Evolutionary conservation across 2,888 invertebrate species (phyloP), one percentile per base, ranked within the genome.

Genomic region (Agrochola lota): DNA sequence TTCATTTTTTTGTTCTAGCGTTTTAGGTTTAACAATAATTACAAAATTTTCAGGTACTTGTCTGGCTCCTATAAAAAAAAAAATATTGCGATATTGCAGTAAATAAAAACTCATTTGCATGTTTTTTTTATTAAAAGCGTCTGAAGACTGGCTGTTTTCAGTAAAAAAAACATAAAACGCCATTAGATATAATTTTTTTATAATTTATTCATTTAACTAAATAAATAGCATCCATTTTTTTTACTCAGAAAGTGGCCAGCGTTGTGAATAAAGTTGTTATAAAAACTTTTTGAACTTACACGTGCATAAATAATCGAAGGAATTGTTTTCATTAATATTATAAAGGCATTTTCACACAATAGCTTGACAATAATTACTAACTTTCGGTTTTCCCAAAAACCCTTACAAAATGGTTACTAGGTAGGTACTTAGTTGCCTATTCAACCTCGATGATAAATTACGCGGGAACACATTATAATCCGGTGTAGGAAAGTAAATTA

Each of bases 371-470:
- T 74, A 40, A 64, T 49, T 20, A 79, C 30, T 30, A 69, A 74
- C 40, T 69, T 66, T 73, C n/a, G 30, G 15, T 40, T 69, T 64
- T 77, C 35, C n/a, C 0, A 69, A 81, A 77, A 70, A 40, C 26
- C 43, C 68, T 78, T 57, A 74, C 64, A 73, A 69, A 82, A 83
- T 49, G 69, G 70, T 73, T 67, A 72, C 71, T 43, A 40, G 23
- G 55, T 73, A 57, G 20, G 9, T 49, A 70, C 57, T 46, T 26
- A 59, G 30, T 78, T 68, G 26, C 49, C 85, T 78, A 74, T 78
- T 82, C 85, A 71, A 73, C 30, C 12, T 12, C 77, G 43, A 81
- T 85, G 85, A 86, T 83, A 85, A 86, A 86, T 86, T 80, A 80
- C 74, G 26, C 40, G 52, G 70, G 46, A 73, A 70, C 68, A 77